A percentile compares a stretch with the other conserved stretches of the same genome.
Conservation (phyloP, 2,113 vertebrate species). For the Oncorhynchus mykiss region DNA sequence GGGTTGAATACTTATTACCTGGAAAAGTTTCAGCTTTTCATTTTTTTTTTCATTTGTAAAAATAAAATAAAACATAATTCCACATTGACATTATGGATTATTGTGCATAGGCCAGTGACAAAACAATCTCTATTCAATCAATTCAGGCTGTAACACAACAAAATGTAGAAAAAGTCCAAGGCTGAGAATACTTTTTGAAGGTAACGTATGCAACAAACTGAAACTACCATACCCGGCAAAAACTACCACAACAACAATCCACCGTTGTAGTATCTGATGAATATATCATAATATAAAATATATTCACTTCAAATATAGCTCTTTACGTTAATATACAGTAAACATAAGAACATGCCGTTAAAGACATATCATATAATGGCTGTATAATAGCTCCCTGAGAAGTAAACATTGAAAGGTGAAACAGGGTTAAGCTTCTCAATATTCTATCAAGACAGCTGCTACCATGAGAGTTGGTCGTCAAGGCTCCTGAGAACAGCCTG, state of each 20-base stretch:
- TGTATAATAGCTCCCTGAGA: conserved; percentile 18
- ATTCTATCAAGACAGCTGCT: too few species aligned
- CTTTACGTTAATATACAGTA: too few species aligned
- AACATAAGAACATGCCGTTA: conserved; percentile 13
- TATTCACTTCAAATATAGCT: conserved; percentile 42
- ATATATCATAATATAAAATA: not conserved
- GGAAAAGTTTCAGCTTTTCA: too few species aligned
- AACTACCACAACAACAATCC: not conserved
- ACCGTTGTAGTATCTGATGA: not conserved
- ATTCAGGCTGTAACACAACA: too few species aligned
- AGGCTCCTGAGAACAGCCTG: not conserved
- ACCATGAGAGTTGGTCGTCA: not conserved
- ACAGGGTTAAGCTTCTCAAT: not conserved
- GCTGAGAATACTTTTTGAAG: too few species aligned
- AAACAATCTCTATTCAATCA: too few species aligned
- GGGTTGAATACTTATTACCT: too few species aligned
- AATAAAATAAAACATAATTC: too few species aligned
- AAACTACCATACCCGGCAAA: not conserved
- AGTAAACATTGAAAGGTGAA: conserved; percentile 19
- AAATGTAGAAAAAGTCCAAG: too few species aligned
- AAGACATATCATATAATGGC: conserved; percentile 25
- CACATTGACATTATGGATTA: too few species aligned
- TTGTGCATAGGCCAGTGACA: too few species aligned
- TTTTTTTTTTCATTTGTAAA: too few species aligned
- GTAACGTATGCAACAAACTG: conserved; percentile 45